Conservation (phyloP, 1,140 invertebrate species). For the Chelonus insularis region DNA sequence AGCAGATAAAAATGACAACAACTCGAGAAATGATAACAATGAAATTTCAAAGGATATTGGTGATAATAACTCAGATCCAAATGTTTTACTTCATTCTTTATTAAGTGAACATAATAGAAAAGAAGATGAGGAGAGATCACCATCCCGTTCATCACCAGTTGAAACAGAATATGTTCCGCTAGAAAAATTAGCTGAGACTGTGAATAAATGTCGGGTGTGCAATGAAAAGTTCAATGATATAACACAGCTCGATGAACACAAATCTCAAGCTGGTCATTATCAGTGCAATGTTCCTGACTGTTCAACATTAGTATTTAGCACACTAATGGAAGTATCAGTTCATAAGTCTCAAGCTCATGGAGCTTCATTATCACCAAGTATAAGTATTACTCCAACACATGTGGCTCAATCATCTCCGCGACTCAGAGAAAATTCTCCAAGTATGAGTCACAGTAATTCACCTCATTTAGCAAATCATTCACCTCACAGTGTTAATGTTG, state of each 20-base stretch:
- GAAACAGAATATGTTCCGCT: constrained; percentile 59
- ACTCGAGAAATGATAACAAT: constrained; percentile 25
- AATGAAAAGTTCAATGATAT: constrained; percentile 58
- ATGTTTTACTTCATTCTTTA: constrained; percentile 50
- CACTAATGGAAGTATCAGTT: constrained; percentile 45
- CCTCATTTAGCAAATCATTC: constrained; percentile 42
- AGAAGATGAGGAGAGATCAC: constrained; percentile 40
- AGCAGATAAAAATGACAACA: constrained; percentile 23
- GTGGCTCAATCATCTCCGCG: constrained; percentile 37
- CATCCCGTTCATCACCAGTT: constrained; percentile 36
- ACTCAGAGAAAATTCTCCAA: constrained; percentile 33
- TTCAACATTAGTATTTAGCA: constrained; percentile 45
- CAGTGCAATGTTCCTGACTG: constrained; percentile 58
- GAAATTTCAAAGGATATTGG: constrained; percentile 26
- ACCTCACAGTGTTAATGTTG: constrained; percentile 21
- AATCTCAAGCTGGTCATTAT: constrained; percentile 54
- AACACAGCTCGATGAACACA: constrained; percentile 54
- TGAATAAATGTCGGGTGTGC: constrained; percentile 55
- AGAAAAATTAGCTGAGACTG: constrained; percentile 55
- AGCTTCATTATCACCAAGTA: constrained; percentile 45
- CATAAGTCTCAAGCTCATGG: constrained; percentile 55
- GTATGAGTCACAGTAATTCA: constrained; percentile 28
- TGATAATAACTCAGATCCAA: constrained; percentile 36
- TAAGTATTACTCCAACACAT: constrained; percentile 30
- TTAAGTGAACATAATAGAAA: constrained; percentile 52